Percentiles rank a stretch among this genome's conserved stretches.
phyloP scores from a whole-genome alignment of 1,140 invertebrate species.

The Zaprionus gabonicus region DNA sequence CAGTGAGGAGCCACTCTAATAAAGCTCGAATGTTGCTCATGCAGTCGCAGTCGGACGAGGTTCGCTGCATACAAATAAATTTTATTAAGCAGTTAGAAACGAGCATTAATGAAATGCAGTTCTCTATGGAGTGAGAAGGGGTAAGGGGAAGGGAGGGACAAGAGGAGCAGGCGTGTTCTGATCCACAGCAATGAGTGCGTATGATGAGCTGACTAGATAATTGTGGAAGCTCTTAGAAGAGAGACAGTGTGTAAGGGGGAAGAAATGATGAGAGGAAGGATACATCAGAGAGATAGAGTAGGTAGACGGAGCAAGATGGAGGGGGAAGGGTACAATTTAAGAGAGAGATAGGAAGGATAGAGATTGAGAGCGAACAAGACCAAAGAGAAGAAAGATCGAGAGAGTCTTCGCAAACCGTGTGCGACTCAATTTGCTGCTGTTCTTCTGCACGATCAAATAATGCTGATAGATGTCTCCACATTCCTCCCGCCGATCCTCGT shows the following conservation, averaged over 20 bases:
- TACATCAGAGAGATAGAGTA: not conserved
- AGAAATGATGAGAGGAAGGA: not conserved
- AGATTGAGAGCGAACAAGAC: not conserved
- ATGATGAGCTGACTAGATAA: conserved; percentile 38
- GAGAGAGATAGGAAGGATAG: not conserved
- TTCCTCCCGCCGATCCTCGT: not conserved
- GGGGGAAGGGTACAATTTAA: not conserved
- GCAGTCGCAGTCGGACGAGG: conserved; percentile 21
- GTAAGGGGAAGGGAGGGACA: not conserved
- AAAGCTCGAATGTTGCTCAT: conserved; percentile 37
- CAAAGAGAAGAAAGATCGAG: not conserved
- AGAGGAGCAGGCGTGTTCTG: conserved; percentile 10
- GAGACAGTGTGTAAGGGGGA: not conserved
- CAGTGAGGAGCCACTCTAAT: conserved; percentile 46
- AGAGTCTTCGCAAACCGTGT: not conserved
- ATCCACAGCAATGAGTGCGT: conserved; percentile 22
- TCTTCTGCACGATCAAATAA: conserved; percentile 11
- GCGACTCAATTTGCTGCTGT: conserved; percentile 40
- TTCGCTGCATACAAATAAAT: conserved; percentile 70
- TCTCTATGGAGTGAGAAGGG: not conserved
- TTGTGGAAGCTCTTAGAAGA: not conserved
- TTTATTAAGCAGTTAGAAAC: conserved; percentile 79
- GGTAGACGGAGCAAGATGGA: not conserved
- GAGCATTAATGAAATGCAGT: conserved; percentile 73
- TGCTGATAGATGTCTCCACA: conserved; percentile 5